Evolutionary conservation across 2,888 invertebrate genomes (phyloP), one percentile per base, ranked within the genome.

Genomic region (Heteromurus nitidus): DNA sequence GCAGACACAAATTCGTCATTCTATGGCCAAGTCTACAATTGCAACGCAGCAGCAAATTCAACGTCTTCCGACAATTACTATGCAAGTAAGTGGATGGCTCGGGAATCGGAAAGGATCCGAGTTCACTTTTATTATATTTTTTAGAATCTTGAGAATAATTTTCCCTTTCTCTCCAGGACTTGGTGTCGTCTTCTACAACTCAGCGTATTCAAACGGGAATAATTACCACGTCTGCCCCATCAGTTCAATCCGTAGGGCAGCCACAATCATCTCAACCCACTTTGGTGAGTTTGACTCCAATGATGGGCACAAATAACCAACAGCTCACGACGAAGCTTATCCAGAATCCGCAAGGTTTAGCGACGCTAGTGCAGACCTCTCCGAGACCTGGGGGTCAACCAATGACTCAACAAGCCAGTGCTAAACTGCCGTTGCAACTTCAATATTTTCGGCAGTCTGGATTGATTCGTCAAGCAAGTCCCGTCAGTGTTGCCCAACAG

Each of bases 281-380:
- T 2, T 20, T 84, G 18, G 83, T 84, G 11, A 83, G 83, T 0
- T 36, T 84, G n/a, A 80, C 82, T 1, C 84, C 82, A 9, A 76
- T 76, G 76, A 53, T 76, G 22, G 65, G 70, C 3, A 16, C 72
- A 1, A 36, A 24, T 24, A 62, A 50, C 22, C 80, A 65, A 22
- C 75, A 75, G 31, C 28, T 83, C 0, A 22, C 73, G 0, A 60
- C 84, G 0, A 65, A 72, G n/a, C n/a, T 83, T 0, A 30, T 75
- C 1, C 74, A 70, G n/a, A 74, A 28, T 18, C 20, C 67, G 7
- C 75, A 62, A 50, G 80, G 80, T 0, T 0, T 76, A n/a, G 68
- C 77, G 13, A 68, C 75, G 9, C 26, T 82, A 2, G 79, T 79
- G 11, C 79, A 73, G 31, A 50, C 82, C 13, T 22, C 68, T 28